A percentile compares a stretch with the other conserved stretches of the same genome.
These are phyloP conservation scores for Hemichromis elongatus DNA, from an alignment of 2,113 vertebrate species.

Conservation along the genomic window DNA sequence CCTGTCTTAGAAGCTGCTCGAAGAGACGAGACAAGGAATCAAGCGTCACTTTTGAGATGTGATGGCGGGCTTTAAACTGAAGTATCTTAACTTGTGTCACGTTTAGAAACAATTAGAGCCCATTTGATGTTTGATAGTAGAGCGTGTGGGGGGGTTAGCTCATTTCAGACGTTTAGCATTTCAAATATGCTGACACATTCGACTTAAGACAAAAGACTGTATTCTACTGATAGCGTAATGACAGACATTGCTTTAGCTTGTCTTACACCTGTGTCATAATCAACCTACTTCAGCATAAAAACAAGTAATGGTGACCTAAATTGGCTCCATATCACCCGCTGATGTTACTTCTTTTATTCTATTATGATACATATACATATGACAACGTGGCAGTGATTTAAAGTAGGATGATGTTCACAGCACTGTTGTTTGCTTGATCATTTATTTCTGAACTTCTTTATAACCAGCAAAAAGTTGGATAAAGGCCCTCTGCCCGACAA, in stretches of 20 bases:
- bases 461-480: constrained; percentile 39
- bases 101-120: constrained; percentile 71
- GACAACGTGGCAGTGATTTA: constrained; percentile 33
- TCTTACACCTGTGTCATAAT: constrained; percentile 53
- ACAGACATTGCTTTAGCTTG: constrained; percentile 50
- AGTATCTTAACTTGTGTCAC: constrained; percentile 69
- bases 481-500: constrained; percentile 30
- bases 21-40: constrained; percentile 36
- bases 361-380: constrained; percentile 30
- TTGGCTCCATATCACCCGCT: constrained; percentile 29
- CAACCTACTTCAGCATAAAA: constrained; percentile 33
- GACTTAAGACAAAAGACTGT: constrained; percentile 26
- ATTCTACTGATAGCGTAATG: constrained; percentile 12
- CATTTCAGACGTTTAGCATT: constrained; percentile 69
- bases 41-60: constrained; percentile 54
- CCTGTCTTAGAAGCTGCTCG: constrained; percentile 42
- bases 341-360: constrained; percentile 48
- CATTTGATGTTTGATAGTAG: constrained; percentile 64
- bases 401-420: constrained; percentile 12
- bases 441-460: constrained; percentile 13
- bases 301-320: constrained; percentile 50
- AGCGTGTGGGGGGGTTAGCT: constrained; percentile 14
- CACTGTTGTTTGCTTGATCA: constrained; percentile 20
- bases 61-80: constrained; percentile 54
- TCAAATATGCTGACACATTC: constrained; percentile 49